A percentile compares a stretch with the other conserved stretches of the same genome.
Conservation (phyloP, 2,797 vertebrate species). For the Anomalospiza imberbis region DNA sequence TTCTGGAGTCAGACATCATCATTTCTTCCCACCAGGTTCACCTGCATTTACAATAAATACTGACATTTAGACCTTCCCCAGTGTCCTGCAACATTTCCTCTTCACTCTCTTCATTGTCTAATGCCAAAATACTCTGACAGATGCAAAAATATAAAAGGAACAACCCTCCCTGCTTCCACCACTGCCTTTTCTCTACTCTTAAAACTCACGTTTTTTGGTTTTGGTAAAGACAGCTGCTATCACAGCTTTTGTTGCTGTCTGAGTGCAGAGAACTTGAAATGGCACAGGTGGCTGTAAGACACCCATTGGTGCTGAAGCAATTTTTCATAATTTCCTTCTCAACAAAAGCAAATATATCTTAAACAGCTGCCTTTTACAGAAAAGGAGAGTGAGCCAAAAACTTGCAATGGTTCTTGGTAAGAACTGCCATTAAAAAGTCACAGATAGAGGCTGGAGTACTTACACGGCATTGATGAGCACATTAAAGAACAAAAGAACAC, state of each 20-base stretch:
- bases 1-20: too few species aligned
- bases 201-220: accelerated
- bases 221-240: background rate
- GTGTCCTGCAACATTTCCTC: background rate
- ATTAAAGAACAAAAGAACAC: background rate
- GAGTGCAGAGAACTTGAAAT: background rate
- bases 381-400: background rate
- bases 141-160: background rate
- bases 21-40: too few species aligned
- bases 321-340: background rate
- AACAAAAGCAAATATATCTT: background rate
- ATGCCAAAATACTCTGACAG: background rate
- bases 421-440: background rate
- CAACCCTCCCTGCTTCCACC: background rate
- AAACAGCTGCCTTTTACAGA: background rate
- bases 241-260: background rate
- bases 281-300: background rate
- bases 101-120: background rate
- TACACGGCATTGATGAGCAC: background rate
- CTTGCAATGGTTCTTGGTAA: background rate
- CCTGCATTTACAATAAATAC: too few species aligned
- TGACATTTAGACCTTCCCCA: background rate
- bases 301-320: background rate
- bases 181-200: background rate
- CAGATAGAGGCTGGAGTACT: background rate